A percentile compares a stretch with the other conserved stretches of the same genome.
phyloP scores from a whole-genome alignment of 2,113 vertebrate species.

The Sylvilagus bachmani region DNA sequence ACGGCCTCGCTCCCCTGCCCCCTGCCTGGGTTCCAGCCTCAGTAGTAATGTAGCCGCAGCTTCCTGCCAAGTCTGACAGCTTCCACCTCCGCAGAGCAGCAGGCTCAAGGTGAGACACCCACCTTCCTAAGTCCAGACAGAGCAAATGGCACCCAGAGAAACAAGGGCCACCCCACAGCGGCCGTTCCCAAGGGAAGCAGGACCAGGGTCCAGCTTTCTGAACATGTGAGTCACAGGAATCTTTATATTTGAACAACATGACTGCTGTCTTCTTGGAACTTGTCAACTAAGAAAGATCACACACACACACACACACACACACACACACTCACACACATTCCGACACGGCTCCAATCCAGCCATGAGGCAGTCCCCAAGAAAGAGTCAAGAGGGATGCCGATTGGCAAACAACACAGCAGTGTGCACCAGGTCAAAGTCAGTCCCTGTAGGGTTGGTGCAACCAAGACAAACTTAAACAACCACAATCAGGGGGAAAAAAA shows the following conservation, averaged over 20 bases:
- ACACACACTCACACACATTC: background rate
- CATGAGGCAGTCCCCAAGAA: background rate
- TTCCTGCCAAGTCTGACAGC: background rate
- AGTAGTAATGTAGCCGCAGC: background rate
- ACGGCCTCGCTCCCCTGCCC: background rate
- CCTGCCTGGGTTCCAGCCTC: background rate
- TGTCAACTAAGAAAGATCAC: background rate
- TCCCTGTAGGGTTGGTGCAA: background rate
- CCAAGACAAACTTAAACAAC: background rate
- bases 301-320: background rate
- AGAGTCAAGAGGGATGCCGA: background rate
- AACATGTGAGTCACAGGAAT: background rate
- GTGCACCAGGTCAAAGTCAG: background rate
- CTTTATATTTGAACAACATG: background rate
- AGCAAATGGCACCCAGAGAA: background rate
- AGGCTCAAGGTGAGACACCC: background rate
- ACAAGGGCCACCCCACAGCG: rapidly evolving
- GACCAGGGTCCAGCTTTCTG: background rate
- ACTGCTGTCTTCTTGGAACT: background rate
- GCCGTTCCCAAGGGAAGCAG: rapidly evolving
- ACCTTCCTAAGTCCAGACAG: background rate
- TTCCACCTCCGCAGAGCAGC: rapidly evolving
- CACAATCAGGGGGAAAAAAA: background rate
- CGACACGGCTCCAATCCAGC: background rate
- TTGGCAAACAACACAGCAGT: rapidly evolving